Evolutionary conservation across 2,797 vertebrate species (phyloP), one percentile per base, ranked within the genome.

Genomic region (Cephalopachus bancanus): DNA sequence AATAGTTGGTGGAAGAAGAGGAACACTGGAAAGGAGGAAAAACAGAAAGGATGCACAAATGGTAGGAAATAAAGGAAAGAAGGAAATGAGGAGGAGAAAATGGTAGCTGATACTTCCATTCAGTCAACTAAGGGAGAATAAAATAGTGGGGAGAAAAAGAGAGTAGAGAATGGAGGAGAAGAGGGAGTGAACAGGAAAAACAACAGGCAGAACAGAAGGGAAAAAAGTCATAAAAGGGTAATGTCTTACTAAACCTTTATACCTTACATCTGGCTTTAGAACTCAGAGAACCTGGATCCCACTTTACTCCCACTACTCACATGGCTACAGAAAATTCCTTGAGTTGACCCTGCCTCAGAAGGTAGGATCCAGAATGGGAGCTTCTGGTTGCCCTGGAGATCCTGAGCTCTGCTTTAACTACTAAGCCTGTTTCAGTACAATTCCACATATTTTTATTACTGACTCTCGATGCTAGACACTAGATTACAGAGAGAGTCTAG

Each of bases 371-470:
- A 59, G 53, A 76, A 71, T 74, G 65, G 79, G 30, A 93, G 16
- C 53, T 80, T 96, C 64, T 71, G n/a, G 57, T 95, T 26, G 91
- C 92, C 37, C 86, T 91, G 22, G 26, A 94, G 65, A 14, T 74
- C 69, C 65, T 30, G 33, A 89, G 51, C 57, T 22, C 30, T 92
- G 60, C 33, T 94, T 97, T 84, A 94, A 86, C 37, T 65, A 44
- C 71, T 83, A 90, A 92, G 7, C 7, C 69, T 86, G 7, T 84
- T 81, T 69, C 33, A 94, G 67, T 30, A 94, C 28, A 91, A 67
- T 78, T 91, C 22, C n/a, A 95, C 65, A 92, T 37, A 80, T 81
- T 64, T 89, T 95, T 64, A 83, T 72, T 65, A 89, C 37, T 91
- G 88, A 26, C 7, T 89, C n/a, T 89, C 60, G 83, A 10, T 76